Base-by-base conservation (phyloP, 2,797 vertebrate species). In the Garrulus glandarius region DNA sequence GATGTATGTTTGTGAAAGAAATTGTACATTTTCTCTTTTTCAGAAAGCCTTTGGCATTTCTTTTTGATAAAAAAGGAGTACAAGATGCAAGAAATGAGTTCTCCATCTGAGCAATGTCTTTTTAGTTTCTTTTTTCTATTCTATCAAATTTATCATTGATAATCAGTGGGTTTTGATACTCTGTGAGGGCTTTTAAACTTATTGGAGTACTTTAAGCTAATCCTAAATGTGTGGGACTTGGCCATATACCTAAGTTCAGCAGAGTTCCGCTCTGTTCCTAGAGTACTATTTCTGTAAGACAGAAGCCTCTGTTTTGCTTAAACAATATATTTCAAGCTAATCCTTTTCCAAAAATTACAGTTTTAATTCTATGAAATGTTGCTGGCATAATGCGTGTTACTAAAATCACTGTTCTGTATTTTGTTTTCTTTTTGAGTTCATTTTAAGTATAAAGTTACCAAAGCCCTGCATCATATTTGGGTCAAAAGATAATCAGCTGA, bases 371-470 rank as follows among this genome's bases (percentile, higher is more conserved):
- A 32, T 59, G 36, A 76, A 72, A 86, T 39, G 20, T 67, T 75
- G 21, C 19, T 1, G 3, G 19, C 56, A 75, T 88, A 78, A 87
- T 50, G 6, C 13, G 32, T 56, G 59, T 79, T 96, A 94, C 92
- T 97, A 84, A 93, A 92, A 91, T 72, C 77, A 24, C 20, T 65
- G 15, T n/a, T 71, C 59, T 81, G 85, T 91, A 49, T 88, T 96
- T 93, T 93, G 65, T 76, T 95, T 92, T 81, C 61, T 63, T 93
- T 91, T 69, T 71, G 32, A 87, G 30, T 75, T 85, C 37, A 53
- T 89, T 94, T 89, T 63, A 84, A 89, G 61, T 76, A 89, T 92
- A 87, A 91, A 78, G 69, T 91, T 93, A 94, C 65, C 20, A 89
- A 92, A 91, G 27, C 65, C 26, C 32, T 72, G 49, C 34, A 88